phyloP scores from a whole-genome alignment of 2,888 invertebrate genomes.

The Rosalia funebris region DNA sequence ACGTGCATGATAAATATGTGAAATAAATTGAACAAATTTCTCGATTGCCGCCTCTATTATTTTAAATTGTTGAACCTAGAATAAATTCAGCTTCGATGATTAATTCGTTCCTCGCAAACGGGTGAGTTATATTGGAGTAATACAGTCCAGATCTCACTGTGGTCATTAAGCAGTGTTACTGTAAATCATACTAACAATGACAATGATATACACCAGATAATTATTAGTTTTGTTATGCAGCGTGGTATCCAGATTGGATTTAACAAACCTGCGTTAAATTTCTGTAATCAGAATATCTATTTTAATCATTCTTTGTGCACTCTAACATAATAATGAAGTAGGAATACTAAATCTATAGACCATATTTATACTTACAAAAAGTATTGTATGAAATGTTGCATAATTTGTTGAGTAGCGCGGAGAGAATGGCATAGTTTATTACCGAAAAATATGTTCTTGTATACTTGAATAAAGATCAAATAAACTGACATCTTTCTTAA shows the following conservation, averaged over 20 bases:
- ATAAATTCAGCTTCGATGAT: constrained; percentile 1
- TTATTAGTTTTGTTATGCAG: neutral
- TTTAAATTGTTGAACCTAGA: neutral
- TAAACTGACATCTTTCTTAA: too few relatives aligned
- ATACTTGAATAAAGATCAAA: too few relatives aligned
- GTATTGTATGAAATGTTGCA: too few relatives aligned
- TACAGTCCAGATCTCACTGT: neutral
- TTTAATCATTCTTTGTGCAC: neutral
- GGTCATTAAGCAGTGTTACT: neutral
- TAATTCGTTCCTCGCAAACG: neutral
- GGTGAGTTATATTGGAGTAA: neutral
- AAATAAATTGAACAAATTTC: neutral
- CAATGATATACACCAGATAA: constrained; percentile 5
- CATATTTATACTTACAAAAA: neutral
- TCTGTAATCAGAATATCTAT: neutral
- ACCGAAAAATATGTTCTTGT: too few relatives aligned
- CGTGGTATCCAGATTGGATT: neutral
- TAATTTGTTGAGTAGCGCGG: too few relatives aligned
- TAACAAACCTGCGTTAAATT: neutral
- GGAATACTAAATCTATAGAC: neutral
- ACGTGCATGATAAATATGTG: neutral
- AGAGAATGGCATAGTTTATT: too few relatives aligned
- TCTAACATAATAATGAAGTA: neutral
- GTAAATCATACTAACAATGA: constrained; percentile 8
- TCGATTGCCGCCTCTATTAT: neutral